Percentiles rank a stretch among this genome's conserved stretches.
Conservation (phyloP, 2,797 vertebrate genomes). For the Neostethus bicornis region DNA sequence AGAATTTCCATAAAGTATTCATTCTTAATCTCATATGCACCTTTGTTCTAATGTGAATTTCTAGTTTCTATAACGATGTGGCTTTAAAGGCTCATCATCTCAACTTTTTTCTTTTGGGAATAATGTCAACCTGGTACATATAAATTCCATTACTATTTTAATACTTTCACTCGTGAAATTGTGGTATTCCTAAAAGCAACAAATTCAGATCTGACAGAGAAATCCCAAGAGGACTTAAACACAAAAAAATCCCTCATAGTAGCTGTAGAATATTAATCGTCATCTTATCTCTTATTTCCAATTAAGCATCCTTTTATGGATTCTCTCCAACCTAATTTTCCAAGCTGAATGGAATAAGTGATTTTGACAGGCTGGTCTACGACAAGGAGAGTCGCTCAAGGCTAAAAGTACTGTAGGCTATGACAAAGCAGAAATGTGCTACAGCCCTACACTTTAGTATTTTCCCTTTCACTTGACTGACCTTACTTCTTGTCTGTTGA, state of each 20-base stretch:
- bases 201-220: not conserved
- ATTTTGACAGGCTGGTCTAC: conserved; percentile 38
- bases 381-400: conserved; percentile 46
- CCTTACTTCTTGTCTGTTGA: conserved; percentile 9
- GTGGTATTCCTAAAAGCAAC: conserved; percentile 27
- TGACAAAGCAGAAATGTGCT: conserved; percentile 46
- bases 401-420: conserved; percentile 39
- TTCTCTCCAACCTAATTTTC: conserved; percentile 30
- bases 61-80: conserved; percentile 13
- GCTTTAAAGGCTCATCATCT: conserved; percentile 14
- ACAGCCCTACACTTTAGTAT: conserved; percentile 11
- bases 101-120: conserved; percentile 26
- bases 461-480: conserved; percentile 1
- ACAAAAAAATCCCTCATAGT: conserved; percentile 4
- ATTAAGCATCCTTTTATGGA: conserved; percentile 16
- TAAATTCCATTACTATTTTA: conserved; percentile 29
- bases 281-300: conserved; percentile 6
- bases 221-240: conserved; percentile 28
- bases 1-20: conserved; percentile 1
- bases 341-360: conserved; percentile 40
- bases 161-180: not conserved
- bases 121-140: conserved; percentile 47
- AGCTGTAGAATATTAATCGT: conserved; percentile 1
- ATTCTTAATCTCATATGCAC: rapidly evolving
- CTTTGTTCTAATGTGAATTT: conserved; percentile 1